Evolutionary conservation across 2,888 invertebrate species (phyloP), one percentile per base, ranked within the genome.

Genomic region (Lycophotia porphyrea): DNA sequence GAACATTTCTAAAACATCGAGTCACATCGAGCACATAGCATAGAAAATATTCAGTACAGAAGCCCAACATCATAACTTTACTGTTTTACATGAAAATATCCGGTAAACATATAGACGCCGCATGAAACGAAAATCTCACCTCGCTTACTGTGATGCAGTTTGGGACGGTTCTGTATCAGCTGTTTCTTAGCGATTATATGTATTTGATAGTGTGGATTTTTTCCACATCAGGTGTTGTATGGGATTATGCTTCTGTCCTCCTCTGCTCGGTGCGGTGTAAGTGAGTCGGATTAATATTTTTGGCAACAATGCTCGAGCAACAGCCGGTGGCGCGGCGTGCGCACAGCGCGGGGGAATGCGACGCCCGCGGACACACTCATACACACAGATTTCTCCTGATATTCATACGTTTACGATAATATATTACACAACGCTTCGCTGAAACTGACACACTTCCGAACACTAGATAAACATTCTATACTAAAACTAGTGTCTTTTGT

Each of bases 301-400:
- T 88, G 89, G 88, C 88, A 89, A 88, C 85, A 89, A 86, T 86
- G 81, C 81, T 70, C 11, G 44, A 61, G 66, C 65, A 72, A 36
- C 73, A 77, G 77, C 21, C 18, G 71, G 39, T 31, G 18, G 44
- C 44, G 49, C 71, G 47, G 82, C 80, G 81, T 82, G 83, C 83
- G 80, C 80, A 74, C 31, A 63, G 68, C 80, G 82, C 81, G 85
- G 75, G 83, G 82, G 85, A 87, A 88, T 85, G 88, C 85, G 82
- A 39, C 78, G 80, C 81, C 69, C 69, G 81, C 78, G 76, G 65
- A 52, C 70, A 13, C 76, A 42, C 63, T 71, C 77, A 74, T 60
- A 70, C 71, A 36, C 63, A 74, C 77, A 76, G 88, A 88, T 89
- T 89, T 89, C 88, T 84, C 88, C 84, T 78, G 83, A 79, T 87